Evolutionary conservation across 2,888 invertebrate species (phyloP).

Genomic region (Agonum fuliginosum): DNA sequence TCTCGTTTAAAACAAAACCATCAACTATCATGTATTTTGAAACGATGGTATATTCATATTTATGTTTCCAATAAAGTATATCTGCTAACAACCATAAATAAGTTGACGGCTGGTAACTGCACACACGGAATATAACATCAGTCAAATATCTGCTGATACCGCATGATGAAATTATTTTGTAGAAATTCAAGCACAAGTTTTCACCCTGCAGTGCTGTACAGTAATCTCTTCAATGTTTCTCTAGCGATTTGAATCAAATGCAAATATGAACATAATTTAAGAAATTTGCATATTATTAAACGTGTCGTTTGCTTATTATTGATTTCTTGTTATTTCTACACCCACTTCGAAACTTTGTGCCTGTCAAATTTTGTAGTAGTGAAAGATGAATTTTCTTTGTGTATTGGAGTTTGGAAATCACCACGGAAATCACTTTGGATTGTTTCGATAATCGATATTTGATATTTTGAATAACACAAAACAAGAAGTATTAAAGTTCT

Average conservation of each 20-base stretch:
- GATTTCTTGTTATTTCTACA: not conserved
- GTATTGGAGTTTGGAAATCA: not conserved
- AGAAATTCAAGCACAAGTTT: not conserved
- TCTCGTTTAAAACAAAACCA: no score
- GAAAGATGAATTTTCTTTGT: not conserved
- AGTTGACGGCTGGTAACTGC: no score
- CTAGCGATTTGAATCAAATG: not conserved
- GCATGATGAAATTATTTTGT: no score
- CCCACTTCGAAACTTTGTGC: not conserved
- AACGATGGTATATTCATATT: no score
- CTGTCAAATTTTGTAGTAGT: not conserved
- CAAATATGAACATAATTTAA: not conserved
- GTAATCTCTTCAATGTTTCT: no score
- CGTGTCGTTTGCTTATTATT: not conserved
- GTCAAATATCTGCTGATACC: no score
- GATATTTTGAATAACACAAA: not conserved
- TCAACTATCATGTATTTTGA: no score
- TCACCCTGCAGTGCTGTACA: no score
- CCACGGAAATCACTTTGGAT: no score
- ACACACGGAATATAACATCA: no score
- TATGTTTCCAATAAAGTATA: no score
- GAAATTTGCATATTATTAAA: conserved; percentile 4
- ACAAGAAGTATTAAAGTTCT: not conserved
- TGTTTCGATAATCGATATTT: conserved; percentile 2
- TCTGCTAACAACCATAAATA: no score